Conservation (phyloP, 2,797 vertebrate species). For the Trematomus bernacchii region DNA sequence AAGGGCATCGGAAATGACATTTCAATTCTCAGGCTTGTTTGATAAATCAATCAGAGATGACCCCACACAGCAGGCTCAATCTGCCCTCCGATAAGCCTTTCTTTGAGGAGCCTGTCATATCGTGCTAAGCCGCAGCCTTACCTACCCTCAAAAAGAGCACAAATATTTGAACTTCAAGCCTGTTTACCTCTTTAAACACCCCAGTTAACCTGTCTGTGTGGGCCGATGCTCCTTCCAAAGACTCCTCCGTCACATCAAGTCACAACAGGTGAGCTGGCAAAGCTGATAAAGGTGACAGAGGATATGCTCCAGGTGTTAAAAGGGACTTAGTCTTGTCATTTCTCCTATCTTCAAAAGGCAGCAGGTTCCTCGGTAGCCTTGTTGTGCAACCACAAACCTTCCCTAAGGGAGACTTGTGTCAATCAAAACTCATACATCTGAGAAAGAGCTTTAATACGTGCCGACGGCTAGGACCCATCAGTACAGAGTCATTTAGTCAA, state of each 20-base stretch:
- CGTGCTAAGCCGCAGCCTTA: slow-evolving; percentile 32
- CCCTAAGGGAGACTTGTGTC: slow-evolving; percentile 32
- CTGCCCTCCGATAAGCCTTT: slow-evolving; percentile 44
- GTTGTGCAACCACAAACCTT: slow-evolving; percentile 43
- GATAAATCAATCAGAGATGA: slow-evolving; percentile 48
- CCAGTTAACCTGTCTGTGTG: slow-evolving; percentile 14
- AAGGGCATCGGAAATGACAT: slow-evolving; percentile 66
- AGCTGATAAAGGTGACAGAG: slow-evolving; percentile 38
- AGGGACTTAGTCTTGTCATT: slow-evolving; percentile 43
- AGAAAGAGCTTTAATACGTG: slow-evolving; percentile 26
- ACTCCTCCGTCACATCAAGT: slow-evolving; percentile 36
- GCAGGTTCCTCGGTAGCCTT: slow-evolving; percentile 36
- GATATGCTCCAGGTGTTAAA: slow-evolving; percentile 49
- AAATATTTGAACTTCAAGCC: slow-evolving; percentile 30
- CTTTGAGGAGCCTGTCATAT: slow-evolving; percentile 55
- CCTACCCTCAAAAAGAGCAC: slow-evolving; percentile 4
- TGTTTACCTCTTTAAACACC: slow-evolving; percentile 20
- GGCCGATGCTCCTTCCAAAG: slow-evolving; percentile 6
- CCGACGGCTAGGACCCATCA: slow-evolving; percentile 35
- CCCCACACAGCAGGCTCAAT: slow-evolving; percentile 35
- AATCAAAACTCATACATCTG: slow-evolving; percentile 43
- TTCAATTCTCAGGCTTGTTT: slow-evolving; percentile 60
- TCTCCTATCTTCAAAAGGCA: slow-evolving; percentile 55
- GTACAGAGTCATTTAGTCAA: slow-evolving; percentile 34
- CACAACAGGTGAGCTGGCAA: slow-evolving; percentile 46